Evolutionary conservation across 37 sponge, comb jelly and placozoan species (phyloP).

Genomic region (Ianthella basta): DNA sequence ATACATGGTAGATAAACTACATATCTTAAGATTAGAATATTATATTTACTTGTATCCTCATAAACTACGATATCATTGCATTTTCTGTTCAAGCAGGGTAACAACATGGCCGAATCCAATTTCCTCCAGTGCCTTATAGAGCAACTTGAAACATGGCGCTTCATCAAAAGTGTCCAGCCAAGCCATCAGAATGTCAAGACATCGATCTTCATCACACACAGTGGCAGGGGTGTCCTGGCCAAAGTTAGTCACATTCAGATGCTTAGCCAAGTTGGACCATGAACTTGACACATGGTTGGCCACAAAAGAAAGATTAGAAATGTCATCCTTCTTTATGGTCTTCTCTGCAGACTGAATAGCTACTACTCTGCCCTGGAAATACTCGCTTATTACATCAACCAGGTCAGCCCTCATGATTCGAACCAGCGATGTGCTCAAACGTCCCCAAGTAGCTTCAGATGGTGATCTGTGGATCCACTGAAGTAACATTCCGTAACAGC

Average conservation of each 20-base stretch:
- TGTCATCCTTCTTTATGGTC: background rate
- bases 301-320: background rate
- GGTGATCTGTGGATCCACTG: background rate
- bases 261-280: background rate
- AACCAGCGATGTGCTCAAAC: background rate
- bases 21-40: too few species aligned
- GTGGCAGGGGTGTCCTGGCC: background rate
- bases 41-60: too few species aligned
- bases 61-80: background rate
- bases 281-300: background rate
- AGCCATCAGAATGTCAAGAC: background rate
- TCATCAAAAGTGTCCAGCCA: background rate
- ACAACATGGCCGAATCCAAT: background rate
- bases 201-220: conserved; percentile 1
- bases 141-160: background rate
- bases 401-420: background rate
- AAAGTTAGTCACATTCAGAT: background rate
- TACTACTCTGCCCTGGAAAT: background rate
- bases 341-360: background rate
- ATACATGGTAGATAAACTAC: too few species aligned
- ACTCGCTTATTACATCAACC: conserved; percentile 6
- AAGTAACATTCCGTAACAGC: background rate
- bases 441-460: background rate
- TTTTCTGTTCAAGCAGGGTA: background rate
- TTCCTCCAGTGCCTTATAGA: conserved; percentile 2